These are phyloP conservation scores for Xenentodon cancila DNA, from an alignment of 2,797 vertebrate genomes.

Conservation along the genomic window DNA sequence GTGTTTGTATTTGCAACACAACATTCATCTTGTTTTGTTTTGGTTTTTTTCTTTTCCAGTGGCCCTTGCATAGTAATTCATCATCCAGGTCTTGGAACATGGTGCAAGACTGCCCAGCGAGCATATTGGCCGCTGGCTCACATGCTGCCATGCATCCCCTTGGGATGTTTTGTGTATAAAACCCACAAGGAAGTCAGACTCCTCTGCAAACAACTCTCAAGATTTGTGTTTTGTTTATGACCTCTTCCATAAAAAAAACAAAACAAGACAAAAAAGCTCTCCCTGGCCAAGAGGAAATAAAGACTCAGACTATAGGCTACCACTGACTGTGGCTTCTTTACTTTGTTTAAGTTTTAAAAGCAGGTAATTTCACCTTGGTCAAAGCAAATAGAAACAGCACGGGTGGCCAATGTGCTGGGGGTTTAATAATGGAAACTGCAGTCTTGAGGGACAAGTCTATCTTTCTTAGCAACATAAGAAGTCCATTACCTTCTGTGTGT, in stretches of 20 bases:
- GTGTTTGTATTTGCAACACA: slow-evolving; percentile 63
- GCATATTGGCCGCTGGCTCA: slow-evolving; percentile 35
- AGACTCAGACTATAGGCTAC: slow-evolving; percentile 36
- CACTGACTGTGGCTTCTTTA: slow-evolving; percentile 35
- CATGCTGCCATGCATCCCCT: slow-evolving; percentile 29
- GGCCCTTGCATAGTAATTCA: slow-evolving; percentile 61
- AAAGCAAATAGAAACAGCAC: slow-evolving; percentile 63
- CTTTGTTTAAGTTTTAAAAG: slow-evolving; percentile 56
- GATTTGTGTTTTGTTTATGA: slow-evolving; percentile 13
- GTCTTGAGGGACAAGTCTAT: slow-evolving; percentile 69
- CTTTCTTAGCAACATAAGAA: slow-evolving; percentile 77
- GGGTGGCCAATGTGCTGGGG: slow-evolving; percentile 51
- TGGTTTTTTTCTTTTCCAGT: slow-evolving; percentile 38
- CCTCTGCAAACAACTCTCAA: slow-evolving; percentile 28
- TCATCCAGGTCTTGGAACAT: slow-evolving; percentile 56
- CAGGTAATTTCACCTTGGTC: slow-evolving; percentile 75
- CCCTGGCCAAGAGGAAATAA: slow-evolving; percentile 55
- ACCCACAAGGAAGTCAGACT: slow-evolving; percentile 18
- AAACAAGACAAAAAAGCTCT: slow-evolving; percentile 33
- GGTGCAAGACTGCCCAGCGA: slow-evolving; percentile 25
- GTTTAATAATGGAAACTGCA: slow-evolving; percentile 80
- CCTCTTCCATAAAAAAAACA: slow-evolving; percentile 20
- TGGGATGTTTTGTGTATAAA: slow-evolving; percentile 43
- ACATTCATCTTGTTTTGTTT: slow-evolving; percentile 50
- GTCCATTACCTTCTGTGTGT: slow-evolving; percentile 78